Evolutionary conservation across 2,888 invertebrate genomes (phyloP).

Genomic region (Andrena bicolor): DNA sequence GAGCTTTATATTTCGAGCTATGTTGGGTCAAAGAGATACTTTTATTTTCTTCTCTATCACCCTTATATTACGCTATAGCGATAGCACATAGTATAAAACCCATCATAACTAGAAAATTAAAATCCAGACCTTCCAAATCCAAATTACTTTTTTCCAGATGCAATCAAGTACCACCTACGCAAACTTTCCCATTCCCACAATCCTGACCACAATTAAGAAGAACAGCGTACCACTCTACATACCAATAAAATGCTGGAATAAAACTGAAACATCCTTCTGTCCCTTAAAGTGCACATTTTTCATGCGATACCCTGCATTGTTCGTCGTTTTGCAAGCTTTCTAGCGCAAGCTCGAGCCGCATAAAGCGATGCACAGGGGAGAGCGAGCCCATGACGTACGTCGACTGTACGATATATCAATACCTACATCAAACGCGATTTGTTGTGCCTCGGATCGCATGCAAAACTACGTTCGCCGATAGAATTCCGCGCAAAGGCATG

Average conservation of each 20-base stretch:
- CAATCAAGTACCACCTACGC: no score
- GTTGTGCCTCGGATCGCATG: constrained; percentile 17
- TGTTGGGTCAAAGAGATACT: no score
- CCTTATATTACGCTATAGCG: no score
- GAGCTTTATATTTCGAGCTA: no score
- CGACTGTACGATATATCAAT: background rate
- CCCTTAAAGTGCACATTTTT: background rate
- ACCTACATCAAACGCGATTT: constrained; percentile 26
- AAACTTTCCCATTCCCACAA: no score
- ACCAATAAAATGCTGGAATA: background rate
- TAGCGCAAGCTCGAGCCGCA: background rate
- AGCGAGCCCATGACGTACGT: background rate
- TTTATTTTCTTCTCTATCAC: no score
- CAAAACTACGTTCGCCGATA: constrained; percentile 31
- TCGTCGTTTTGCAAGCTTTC: background rate
- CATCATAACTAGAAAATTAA: no score
- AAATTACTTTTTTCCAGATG: no score
- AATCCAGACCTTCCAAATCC: no score
- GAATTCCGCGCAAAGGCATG: constrained; percentile 15
- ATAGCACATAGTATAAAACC: no score
- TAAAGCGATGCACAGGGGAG: background rate
- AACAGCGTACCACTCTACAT: no score
- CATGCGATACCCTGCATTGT: background rate
- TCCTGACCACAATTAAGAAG: no score
- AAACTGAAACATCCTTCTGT: background rate